Conservation (phyloP, 1,140 invertebrate species). For the Megathymus violae region DNA sequence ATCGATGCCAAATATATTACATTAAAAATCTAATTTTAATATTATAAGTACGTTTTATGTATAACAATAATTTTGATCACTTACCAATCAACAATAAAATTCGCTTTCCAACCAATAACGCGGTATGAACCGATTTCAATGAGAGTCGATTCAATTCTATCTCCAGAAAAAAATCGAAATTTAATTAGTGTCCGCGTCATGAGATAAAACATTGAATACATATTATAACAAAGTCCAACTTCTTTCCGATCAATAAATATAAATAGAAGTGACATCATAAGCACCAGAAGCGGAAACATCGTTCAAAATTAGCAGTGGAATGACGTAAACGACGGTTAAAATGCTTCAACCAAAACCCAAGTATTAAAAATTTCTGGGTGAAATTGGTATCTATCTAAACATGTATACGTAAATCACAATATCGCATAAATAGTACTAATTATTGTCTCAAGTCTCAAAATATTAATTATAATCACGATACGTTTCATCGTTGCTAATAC, state of each 20-base stretch:
- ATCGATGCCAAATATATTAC: constrained; percentile 49
- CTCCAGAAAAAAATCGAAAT: background rate
- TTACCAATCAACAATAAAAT: constrained; percentile 13
- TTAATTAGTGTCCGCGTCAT: constrained; percentile 1
- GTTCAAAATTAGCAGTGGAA: constrained; percentile 21
- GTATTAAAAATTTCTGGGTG: constrained; percentile 6
- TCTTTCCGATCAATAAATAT: constrained; percentile 3
- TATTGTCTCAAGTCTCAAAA: constrained; percentile 14
- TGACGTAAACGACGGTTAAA: constrained; percentile 16
- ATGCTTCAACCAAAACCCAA: constrained; percentile 4
- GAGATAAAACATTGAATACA: background rate
- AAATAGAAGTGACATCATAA: constrained; percentile 25
- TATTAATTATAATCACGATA: background rate
- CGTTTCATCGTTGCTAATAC: constrained; percentile 3
- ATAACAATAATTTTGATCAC: constrained; percentile 29
- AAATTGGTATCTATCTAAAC: constrained; percentile 8
- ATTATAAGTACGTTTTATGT: constrained; percentile 61
- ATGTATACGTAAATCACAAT: constrained; percentile 13
- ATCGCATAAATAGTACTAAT: constrained; percentile 11
- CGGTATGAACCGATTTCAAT: constrained; percentile 33
- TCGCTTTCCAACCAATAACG: constrained; percentile 26
- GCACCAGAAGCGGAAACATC: constrained; percentile 25
- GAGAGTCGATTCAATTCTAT: background rate
- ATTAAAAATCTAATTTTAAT: constrained; percentile 49
- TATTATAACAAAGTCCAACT: constrained; percentile 16